These are phyloP conservation scores for Metopolophium dirhodum DNA, from an alignment of 1,140 invertebrate genomes.

Conservation along the genomic window DNA sequence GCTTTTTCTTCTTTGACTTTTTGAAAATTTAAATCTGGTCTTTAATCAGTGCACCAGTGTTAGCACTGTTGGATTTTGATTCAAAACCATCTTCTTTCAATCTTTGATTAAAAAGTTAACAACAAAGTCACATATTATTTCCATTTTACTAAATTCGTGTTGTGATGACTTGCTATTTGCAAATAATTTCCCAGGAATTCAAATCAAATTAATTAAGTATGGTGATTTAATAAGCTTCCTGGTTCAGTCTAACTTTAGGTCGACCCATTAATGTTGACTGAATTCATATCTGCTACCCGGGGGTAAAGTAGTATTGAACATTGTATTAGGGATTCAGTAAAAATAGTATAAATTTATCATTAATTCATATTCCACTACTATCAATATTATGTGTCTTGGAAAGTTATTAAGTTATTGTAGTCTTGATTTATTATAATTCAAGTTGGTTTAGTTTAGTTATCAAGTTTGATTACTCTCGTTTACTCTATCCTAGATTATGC, in stretches of 20 bases:
- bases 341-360: neutral
- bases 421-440: neutral
- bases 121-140: slow-evolving; percentile 11
- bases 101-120: neutral
- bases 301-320: neutral
- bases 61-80: neutral
- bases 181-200: neutral
- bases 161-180: neutral
- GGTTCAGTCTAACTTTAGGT: neutral
- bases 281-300: neutral
- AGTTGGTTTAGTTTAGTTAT: neutral
- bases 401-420: neutral
- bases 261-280: neutral
- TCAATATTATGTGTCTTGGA: neutral
- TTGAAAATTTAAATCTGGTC: neutral
- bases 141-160: neutral
- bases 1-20: neutral
- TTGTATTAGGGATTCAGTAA: neutral
- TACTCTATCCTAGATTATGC: neutral
- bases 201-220: neutral
- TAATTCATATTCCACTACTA: neutral
- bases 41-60: neutral
- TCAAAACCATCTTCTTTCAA: neutral
- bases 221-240: neutral
- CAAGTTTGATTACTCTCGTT: neutral